A percentile compares a stretch with the other conserved stretches of the same genome.
Evolutionary conservation across 2,113 vertebrate species (phyloP).

Genomic region (Pimephales promelas): DNA sequence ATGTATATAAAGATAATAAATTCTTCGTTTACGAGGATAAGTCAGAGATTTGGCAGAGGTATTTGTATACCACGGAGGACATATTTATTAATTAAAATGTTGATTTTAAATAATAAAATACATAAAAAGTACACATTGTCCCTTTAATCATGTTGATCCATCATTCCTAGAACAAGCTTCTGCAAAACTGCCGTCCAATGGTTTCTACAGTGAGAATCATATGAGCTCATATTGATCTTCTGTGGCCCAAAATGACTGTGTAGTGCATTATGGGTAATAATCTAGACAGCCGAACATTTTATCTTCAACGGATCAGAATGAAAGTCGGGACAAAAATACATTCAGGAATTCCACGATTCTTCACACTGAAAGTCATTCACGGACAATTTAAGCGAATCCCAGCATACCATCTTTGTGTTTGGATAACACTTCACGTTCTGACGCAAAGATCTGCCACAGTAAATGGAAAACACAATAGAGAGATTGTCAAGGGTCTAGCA

Average conservation of each 20-base stretch:
- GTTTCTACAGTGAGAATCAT: not conserved
- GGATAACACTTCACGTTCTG: constrained; percentile 7
- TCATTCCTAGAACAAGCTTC: not conserved
- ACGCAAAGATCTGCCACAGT: constrained; percentile 6
- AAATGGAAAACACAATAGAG: not conserved
- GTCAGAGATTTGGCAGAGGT: too few relatives aligned
- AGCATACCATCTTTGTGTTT: not conserved
- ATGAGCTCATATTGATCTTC: not conserved
- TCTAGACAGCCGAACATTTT: not conserved
- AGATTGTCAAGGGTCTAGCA: not conserved
- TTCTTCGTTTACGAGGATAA: too few relatives aligned
- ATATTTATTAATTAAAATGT: too few relatives aligned
- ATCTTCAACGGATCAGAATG: constrained; percentile 39
- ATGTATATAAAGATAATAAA: too few relatives aligned
- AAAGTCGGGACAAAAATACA: constrained; percentile 31
- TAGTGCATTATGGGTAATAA: constrained; percentile 1
- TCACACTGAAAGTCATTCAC: not conserved
- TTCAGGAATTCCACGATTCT: constrained; percentile 11
- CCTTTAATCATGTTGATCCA: not conserved
- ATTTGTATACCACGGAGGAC: too few relatives aligned
- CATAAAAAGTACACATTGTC: too few relatives aligned
- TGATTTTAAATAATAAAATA: too few relatives aligned
- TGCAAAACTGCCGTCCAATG: not conserved
- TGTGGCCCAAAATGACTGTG: not conserved
- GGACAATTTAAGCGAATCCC: constrained; percentile 1